phyloP scores from a whole-genome alignment of 2,888 invertebrate species.

The Drosophila kambysellisi region DNA sequence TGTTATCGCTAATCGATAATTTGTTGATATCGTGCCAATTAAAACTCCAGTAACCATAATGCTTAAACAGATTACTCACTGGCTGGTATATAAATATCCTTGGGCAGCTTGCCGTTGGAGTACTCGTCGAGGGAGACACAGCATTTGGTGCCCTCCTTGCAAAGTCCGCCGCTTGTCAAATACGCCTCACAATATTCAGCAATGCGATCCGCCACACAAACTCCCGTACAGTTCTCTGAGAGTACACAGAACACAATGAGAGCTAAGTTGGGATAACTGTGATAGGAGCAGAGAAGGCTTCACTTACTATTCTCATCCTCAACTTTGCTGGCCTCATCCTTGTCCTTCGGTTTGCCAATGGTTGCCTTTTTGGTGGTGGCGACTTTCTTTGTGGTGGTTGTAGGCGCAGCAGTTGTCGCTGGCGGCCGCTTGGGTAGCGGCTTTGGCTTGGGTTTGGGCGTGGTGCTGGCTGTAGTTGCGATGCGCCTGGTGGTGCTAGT shows the following conservation, averaged over 20 bases:
- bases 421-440: slow-evolving; percentile 70
- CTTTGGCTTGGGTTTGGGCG: slow-evolving; percentile 71
- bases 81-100: slow-evolving; percentile 90
- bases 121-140: slow-evolving; percentile 92
- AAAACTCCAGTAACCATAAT: neutral
- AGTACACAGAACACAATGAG: neutral
- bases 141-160: slow-evolving; percentile 91
- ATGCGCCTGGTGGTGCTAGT: slow-evolving; percentile 80
- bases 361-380: slow-evolving; percentile 73
- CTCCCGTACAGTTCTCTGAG: slow-evolving; percentile 89
- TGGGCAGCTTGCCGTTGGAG: slow-evolving; percentile 88
- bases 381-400: slow-evolving; percentile 71
- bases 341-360: slow-evolving; percentile 62
- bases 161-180: slow-evolving; percentile 89
- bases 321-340: slow-evolving; percentile 65
- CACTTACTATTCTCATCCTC: slow-evolving; percentile 74
- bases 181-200: slow-evolving; percentile 95
- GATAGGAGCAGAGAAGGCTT: neutral
- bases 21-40: neutral
- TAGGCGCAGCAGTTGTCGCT: slow-evolving; percentile 71
- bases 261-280: neutral
- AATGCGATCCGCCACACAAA: slow-evolving; percentile 93
- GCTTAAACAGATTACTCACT: slow-evolving; percentile 80
- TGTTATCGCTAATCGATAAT: too few species aligned
- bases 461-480: slow-evolving; percentile 70